These are phyloP conservation scores for Phaethornis superciliosus DNA, from an alignment of 2,113 vertebrate genomes.

Conservation along the genomic window DNA sequence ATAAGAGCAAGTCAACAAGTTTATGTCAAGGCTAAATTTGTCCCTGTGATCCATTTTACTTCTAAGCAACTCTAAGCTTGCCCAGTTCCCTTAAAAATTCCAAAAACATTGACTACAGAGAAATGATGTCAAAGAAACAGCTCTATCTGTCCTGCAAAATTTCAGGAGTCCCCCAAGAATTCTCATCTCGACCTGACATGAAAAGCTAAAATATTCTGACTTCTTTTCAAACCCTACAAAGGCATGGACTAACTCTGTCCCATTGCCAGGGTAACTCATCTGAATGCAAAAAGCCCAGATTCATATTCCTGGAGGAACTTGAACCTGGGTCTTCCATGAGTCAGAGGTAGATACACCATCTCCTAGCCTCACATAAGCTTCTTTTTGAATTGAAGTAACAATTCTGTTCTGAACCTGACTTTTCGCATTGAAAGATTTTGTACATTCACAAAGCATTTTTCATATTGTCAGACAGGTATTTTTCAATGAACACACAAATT, in stretches of 20 bases:
- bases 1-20: conserved; percentile 1
- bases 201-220: background rate
- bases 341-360: background rate
- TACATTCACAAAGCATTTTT: background rate
- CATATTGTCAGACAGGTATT: background rate
- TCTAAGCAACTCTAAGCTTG: background rate
- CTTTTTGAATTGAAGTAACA: background rate
- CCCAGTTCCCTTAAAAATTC: background rate
- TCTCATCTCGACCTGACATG: background rate
- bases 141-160: background rate
- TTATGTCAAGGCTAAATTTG: conserved; percentile 23
- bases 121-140: background rate
- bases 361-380: background rate
- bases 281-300: background rate
- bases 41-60: background rate
- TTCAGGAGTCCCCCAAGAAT: background rate
- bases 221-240: background rate
- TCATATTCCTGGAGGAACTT: conserved; percentile 38
- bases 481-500: background rate
- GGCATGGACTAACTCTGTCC: accelerated
- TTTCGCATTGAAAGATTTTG: background rate
- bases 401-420: background rate
- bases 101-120: background rate
- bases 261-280: background rate
- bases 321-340: background rate